Evolutionary conservation across 2,888 invertebrate species (phyloP).

Genomic region (Orchestes rusci): DNA sequence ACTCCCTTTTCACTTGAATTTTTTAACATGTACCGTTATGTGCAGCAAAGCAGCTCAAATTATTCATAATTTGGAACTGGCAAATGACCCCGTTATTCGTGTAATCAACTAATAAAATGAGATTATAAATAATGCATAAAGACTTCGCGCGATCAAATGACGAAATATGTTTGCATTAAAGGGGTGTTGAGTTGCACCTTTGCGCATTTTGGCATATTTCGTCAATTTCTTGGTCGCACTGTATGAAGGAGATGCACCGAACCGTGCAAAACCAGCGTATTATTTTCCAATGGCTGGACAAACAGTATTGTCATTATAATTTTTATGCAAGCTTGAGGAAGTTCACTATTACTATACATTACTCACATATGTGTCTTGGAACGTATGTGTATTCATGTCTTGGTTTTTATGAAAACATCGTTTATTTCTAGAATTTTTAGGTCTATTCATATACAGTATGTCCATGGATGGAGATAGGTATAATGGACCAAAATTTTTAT

Average conservation of each 20-base stretch:
- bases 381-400: too few species aligned
- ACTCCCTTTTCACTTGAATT: too few species aligned
- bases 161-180: slow-evolving; percentile 17
- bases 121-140: slow-evolving; percentile 17
- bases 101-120: slow-evolving; percentile 12
- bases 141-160: slow-evolving; percentile 7
- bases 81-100: slow-evolving; percentile 15
- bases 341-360: slow-evolving; percentile 15
- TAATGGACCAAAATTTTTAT: too few species aligned
- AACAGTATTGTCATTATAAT: slow-evolving; percentile 21
- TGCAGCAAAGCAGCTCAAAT: slow-evolving; percentile 22
- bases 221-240: too few species aligned
- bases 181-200: slow-evolving; percentile 15
- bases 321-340: slow-evolving; percentile 17
- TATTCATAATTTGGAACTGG: slow-evolving; percentile 20
- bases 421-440: too few species aligned
- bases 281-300: slow-evolving; percentile 23
- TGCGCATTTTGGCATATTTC: slow-evolving; percentile 19
- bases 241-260: too few species aligned
- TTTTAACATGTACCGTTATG: slow-evolving; percentile 22
- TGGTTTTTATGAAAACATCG: too few species aligned
- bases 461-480: too few species aligned
- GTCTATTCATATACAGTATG: too few species aligned
- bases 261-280: slow-evolving; percentile 3
- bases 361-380: too few species aligned